Evolutionary conservation across 2,113 vertebrate genomes (phyloP), one percentile per base, ranked within the genome.

Genomic region (Hucho hucho): DNA sequence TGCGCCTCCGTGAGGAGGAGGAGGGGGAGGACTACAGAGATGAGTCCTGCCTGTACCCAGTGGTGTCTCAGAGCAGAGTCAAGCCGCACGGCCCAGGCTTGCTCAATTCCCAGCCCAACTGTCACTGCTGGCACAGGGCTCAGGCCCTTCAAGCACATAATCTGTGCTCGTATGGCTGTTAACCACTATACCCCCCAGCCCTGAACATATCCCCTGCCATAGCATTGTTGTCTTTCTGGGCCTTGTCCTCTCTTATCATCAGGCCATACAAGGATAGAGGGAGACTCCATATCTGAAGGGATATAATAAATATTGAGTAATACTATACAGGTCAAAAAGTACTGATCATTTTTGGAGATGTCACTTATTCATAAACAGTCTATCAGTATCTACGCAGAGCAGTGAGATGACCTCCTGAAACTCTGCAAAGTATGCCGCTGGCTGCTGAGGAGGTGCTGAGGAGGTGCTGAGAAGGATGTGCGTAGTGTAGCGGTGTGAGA

Each of bases 91-190:
- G 91, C 89, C 83, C 87, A 76, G 87, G 88, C 85, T 81, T 78
- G 29, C 83, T 87, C 91, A 92, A 94, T 88, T 93, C 93, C 93
- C 92, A 92, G 89, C 87, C 93, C 93, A 94, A 94, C 93, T 94
- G 93, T 93, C 92, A 91, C 82, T 91, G 87, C 89, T 94, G 93
- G 93, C 91, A 92, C 86, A 83, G 82, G 71, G 79, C 78, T 86
- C 88, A 86, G 84, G 78, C 90, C 90, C 89, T 93, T 90, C 91
- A 92, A 93, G 93, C 92, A 91, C 88, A 92, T 92, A 93, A 93
- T 93, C 90, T 92, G 89, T 85, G 86, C 89, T 92, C 87, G 82
- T 89, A 87, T 92, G 91, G 92, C 89, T 88, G 89, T 89, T 92
- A 92, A 93, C 87, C 84, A 88, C 84, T 86, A 75, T 88, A 82